These are phyloP conservation scores for Fopius arisanus DNA, from an alignment of 1,140 invertebrate species.

Conservation along the genomic window DNA sequence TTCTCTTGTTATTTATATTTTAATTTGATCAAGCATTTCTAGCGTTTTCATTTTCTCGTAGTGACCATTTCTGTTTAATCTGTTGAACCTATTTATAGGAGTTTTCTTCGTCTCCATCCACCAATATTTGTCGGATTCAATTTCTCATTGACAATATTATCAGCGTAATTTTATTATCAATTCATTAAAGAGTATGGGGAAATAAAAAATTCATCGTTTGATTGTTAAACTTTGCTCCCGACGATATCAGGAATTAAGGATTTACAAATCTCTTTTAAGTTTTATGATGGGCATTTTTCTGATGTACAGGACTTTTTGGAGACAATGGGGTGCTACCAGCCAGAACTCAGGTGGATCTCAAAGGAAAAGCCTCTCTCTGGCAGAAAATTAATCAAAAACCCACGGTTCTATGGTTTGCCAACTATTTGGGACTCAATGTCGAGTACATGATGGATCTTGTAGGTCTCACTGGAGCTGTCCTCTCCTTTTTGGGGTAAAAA, in stretches of 20 bases:
- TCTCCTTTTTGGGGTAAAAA: conserved; percentile 73
- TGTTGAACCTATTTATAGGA: neutral
- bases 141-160: neutral
- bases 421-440: conserved; percentile 72
- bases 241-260: too few species aligned
- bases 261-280: too few species aligned
- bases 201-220: neutral
- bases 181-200: neutral
- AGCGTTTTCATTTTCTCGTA: too few species aligned
- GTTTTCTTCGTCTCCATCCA: neutral
- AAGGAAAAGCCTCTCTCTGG: conserved; percentile 56
- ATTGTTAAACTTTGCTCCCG: neutral
- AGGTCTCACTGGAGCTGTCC: conserved; percentile 70
- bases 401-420: conserved; percentile 76
- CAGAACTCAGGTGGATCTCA: conserved; percentile 68
- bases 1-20: too few species aligned
- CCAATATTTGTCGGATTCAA: neutral
- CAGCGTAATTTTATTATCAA: neutral
- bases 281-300: neutral
- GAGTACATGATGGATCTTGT: conserved; percentile 78
- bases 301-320: conserved; percentile 76
- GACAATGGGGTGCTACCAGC: conserved; percentile 82
- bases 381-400: conserved; percentile 73
- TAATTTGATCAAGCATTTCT: too few species aligned
- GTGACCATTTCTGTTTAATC: neutral